Evolutionary conservation across 2,888 invertebrate genomes (phyloP), one percentile per base, ranked within the genome.

Genomic region (Sympetrum striolatum): DNA sequence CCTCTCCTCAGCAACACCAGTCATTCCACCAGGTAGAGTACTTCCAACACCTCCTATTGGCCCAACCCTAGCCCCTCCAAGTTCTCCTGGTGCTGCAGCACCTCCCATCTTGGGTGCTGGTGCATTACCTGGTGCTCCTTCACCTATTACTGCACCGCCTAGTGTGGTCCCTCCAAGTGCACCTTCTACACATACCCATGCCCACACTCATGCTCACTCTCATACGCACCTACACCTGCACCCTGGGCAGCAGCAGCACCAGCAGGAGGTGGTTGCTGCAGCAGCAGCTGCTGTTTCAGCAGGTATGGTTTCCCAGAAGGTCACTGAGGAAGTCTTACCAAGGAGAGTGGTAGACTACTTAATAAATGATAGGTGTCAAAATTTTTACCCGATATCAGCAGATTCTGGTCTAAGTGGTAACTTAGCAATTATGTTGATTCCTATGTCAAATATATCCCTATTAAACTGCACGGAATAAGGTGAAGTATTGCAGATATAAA

Each of bases 121-220:
- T 92, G 92, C 94, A 90, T 91, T 93, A 90, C 94, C 94, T 44
- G 92, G 94, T 92, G 93, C 94, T 91, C 97, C 97, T 92, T 98
- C 98, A 94, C 98, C 98, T 91, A 97, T 98, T 97, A 97, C 96
- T 92, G 97, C 18, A 12, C 60, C 86, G 4, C 37, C 60, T 12
- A 22, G 53, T 10, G 15, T 14, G 22, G 48, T 48, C 35, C 86
- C 86, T 18, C 60, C 86, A 12, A 37, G 58, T 4, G 37, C 86
- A 37, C 60, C 86, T 22, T 86, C 86, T 5, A 97, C 98, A 93
- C 98, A 98, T 95, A 97, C 98, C 92, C 98, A 98, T 94, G 97
- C 98, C 93, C 98, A 98, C 95, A 97, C 97, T 92, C 98, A 98
- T 94, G 97, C 98, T 93, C 98, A 98, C 95, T 97, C 98, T 93